Evolutionary conservation across 2,113 vertebrate species (phyloP).

Genomic region (Anthoscopus minutus): DNA sequence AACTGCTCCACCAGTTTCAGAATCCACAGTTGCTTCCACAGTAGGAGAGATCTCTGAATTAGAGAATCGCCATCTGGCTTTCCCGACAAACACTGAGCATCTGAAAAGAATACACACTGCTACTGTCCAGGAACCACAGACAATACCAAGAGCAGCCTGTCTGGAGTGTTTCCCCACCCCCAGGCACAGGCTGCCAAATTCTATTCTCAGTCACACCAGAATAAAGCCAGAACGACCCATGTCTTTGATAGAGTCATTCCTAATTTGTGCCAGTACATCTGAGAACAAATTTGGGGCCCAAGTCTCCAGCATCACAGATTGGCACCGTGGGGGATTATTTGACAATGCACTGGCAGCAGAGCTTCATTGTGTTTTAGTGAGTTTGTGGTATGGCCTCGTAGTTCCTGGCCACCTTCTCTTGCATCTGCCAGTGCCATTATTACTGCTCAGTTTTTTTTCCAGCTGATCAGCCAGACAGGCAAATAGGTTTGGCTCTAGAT

Average conservation of each 20-base stretch:
- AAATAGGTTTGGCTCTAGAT: neutral
- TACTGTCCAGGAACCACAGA: conserved; percentile 54
- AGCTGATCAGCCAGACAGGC: neutral
- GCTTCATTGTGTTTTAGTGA: neutral
- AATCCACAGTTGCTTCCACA: neutral
- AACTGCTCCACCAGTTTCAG: neutral
- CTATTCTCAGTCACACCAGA: conserved; percentile 22
- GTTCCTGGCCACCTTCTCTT: neutral
- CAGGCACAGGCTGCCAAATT: conserved; percentile 11
- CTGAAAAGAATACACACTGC: neutral
- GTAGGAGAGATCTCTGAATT: neutral
- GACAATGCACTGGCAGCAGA: neutral
- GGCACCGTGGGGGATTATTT: neutral
- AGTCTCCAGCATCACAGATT: neutral
- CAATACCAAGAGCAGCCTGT: neutral
- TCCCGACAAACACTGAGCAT: neutral
- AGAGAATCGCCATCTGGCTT: neutral
- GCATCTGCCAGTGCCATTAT: neutral
- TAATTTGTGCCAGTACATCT: neutral
- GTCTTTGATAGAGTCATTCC: neutral
- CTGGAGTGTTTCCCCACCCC: neutral
- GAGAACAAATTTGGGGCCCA: neutral
- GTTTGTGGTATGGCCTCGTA: neutral
- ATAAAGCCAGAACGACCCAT: neutral
- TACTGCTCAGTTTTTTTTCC: neutral